Conservation (phyloP, 35 echinoderm and acorn worm species). For the Patiria miniata region DNA sequence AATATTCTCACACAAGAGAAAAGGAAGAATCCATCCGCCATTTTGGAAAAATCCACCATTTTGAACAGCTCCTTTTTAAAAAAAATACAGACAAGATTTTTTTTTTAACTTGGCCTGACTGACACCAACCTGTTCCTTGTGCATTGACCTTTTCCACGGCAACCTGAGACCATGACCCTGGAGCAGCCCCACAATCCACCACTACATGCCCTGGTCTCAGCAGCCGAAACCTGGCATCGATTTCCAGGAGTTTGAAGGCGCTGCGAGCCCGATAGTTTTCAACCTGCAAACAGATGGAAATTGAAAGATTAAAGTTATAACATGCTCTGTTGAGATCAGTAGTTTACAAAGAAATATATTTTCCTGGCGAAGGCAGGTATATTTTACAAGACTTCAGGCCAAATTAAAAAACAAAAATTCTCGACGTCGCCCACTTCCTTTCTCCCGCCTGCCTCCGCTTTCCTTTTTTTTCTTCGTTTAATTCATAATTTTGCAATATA, state of each 20-base stretch:
- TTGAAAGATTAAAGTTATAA: not conserved
- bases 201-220: conserved; percentile 73
- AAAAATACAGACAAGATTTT: not conserved
- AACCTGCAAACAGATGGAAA: conserved; percentile 21
- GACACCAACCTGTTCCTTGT: conserved; percentile 12
- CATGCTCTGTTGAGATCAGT: not conserved
- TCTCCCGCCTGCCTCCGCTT: no score
- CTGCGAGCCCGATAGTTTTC: conserved; percentile 81
- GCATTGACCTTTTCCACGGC: conserved; percentile 59
- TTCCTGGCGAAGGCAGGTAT: not conserved
- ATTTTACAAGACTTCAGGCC: not conserved
- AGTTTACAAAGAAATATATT: not conserved
- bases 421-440: no score
- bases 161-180: conserved; percentile 94
- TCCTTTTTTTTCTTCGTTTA: no score
- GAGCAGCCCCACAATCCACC: conserved; percentile 92
- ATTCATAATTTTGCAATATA: no score
- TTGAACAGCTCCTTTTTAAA: not conserved
- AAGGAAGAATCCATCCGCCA: no score
- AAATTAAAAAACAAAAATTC: not conserved
- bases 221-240: conserved; percentile 66
- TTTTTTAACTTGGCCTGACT: not conserved
- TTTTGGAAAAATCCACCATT: not conserved
- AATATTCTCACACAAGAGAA: not conserved
- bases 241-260: conserved; percentile 97